phyloP scores from a whole-genome alignment of 2,797 vertebrate genomes.

The Chloroceryle inda region DNA sequence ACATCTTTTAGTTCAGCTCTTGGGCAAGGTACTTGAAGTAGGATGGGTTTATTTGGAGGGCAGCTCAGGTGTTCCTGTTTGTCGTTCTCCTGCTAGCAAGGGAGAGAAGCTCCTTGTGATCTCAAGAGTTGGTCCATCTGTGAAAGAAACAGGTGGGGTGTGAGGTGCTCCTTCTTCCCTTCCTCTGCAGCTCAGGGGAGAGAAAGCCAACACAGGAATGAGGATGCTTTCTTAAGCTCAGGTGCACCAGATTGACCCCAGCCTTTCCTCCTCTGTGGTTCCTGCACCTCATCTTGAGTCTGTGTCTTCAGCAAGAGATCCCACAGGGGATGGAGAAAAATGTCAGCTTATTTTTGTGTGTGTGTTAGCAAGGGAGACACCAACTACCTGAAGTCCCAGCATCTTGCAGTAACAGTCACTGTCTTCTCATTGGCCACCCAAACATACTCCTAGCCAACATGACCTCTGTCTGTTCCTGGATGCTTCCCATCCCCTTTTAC shows the following conservation, averaged over 20 bases:
- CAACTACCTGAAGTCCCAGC: background rate
- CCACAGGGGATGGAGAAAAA: background rate
- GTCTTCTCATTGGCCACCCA: background rate
- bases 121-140: background rate
- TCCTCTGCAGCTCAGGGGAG: background rate
- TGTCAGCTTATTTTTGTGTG: background rate
- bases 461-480: background rate
- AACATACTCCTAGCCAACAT: fast-evolving
- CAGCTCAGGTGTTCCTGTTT: background rate
- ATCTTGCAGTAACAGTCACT: background rate
- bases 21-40: background rate
- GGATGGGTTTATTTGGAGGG: background rate
- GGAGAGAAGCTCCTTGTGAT: background rate
- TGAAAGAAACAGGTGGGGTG: background rate
- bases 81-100: background rate
- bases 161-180: background rate
- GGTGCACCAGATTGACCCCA: background rate
- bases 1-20: background rate
- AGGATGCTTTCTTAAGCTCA: background rate
- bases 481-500: background rate
- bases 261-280: background rate
- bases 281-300: background rate
- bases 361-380: background rate
- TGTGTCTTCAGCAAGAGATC: background rate
- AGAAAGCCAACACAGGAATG: background rate